Percentiles rank a stretch among this genome's conserved stretches.
Evolutionary conservation across 2,888 invertebrate species (phyloP).

Genomic region (Cataglyphis cursor): DNA sequence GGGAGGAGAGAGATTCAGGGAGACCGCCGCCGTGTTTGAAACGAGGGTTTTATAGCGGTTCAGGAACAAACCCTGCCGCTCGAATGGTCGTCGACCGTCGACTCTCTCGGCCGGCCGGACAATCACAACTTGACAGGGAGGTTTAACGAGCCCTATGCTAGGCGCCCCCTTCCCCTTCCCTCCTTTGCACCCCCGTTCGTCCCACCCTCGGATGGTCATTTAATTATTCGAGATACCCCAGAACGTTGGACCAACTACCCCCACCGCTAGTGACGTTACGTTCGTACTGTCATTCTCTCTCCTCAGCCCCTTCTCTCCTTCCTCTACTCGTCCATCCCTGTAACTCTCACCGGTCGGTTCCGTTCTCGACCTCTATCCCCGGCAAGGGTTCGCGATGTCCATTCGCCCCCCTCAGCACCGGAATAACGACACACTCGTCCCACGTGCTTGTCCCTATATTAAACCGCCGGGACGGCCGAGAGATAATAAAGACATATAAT

Average conservation of each 20-base stretch:
- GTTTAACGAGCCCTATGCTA: conserved; percentile 86
- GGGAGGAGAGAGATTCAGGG: conserved; percentile 55
- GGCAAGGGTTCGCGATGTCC: conserved; percentile 47
- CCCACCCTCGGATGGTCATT: conserved; percentile 85
- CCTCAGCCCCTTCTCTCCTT: conserved; percentile 25
- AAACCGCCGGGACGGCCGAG: conserved; percentile 82
- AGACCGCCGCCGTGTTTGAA: conserved; percentile 67
- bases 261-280: conserved; percentile 68
- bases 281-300: conserved; percentile 46
- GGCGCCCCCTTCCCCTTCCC: conserved; percentile 59
- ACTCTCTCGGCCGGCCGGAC: conserved; percentile 79
- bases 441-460: conserved; percentile 83
- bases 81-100: conserved; percentile 79
- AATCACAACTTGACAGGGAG: conserved; percentile 86
- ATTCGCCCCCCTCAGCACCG: conserved; percentile 56
- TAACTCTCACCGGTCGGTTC: conserved; percentile 72
- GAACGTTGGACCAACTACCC: conserved; percentile 79
- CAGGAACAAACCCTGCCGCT: conserved; percentile 80
- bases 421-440: conserved; percentile 75
- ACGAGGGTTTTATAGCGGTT: conserved; percentile 83
- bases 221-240: conserved; percentile 86
- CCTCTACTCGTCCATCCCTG: conserved; percentile 41
- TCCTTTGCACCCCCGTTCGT: conserved; percentile 62
- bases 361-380: conserved; percentile 65
- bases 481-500: conserved; percentile 86